Evolutionary conservation across 2,888 invertebrate species (phyloP).

Genomic region (Scelioninae gen. 2): DNA sequence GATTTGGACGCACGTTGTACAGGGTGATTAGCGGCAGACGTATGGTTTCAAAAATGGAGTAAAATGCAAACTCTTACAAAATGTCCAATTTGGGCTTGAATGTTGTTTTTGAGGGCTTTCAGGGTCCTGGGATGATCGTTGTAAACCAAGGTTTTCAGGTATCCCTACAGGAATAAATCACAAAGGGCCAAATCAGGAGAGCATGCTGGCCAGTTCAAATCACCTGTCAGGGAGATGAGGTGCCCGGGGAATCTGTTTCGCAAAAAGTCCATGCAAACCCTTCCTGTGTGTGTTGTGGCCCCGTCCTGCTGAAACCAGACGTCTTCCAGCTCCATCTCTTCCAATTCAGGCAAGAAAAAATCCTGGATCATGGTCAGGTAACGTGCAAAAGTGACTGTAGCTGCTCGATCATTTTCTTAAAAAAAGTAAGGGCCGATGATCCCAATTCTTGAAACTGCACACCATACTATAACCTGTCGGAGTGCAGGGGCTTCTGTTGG

Average conservation of each 20-base stretch:
- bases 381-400: conserved; percentile 58
- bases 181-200: conserved; percentile 42
- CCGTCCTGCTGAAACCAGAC: conserved; percentile 31
- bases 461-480: conserved; percentile 63
- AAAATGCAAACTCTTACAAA: too few relatives aligned
- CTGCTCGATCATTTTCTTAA: conserved; percentile 61
- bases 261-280: conserved; percentile 7
- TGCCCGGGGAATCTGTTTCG: conserved; percentile 23
- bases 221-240: conserved; percentile 24
- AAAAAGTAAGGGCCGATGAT: conserved; percentile 64
- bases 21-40: too few relatives aligned
- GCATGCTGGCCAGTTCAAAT: conserved; percentile 39
- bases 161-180: conserved; percentile 31
- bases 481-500: conserved; percentile 62
- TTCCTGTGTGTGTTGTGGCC: conserved; percentile 20
- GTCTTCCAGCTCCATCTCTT: conserved; percentile 21
- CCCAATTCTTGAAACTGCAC: conserved; percentile 51
- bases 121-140: conserved; percentile 56
- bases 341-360: conserved; percentile 8
- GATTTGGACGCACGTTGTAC: too few relatives aligned
- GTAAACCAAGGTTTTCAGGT: conserved; percentile 27
- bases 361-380: conserved; percentile 61
- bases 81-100: conserved; percentile 61
- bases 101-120: conserved; percentile 61
- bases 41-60: too few relatives aligned